A percentile compares a stretch with the other conserved stretches of the same genome.
Conservation (phyloP, 1,140 invertebrate species). For the Sitodiplosis mosellana region DNA sequence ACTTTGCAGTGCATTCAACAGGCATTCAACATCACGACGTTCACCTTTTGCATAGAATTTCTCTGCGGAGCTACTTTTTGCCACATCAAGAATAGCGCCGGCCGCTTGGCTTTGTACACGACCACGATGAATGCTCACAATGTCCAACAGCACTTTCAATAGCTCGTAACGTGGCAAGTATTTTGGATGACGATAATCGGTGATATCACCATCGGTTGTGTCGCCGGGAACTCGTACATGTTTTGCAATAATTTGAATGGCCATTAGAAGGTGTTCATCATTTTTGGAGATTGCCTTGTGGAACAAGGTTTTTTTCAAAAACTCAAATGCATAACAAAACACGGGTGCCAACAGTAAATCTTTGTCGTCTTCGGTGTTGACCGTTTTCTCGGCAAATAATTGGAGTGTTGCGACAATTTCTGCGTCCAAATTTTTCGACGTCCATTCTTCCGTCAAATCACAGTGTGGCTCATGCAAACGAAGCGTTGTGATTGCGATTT, state of each 20-base stretch:
- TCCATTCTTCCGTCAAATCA: constrained; percentile 58
- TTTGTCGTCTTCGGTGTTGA: constrained; percentile 1
- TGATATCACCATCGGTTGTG: constrained; percentile 18
- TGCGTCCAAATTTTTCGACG: constrained; percentile 42
- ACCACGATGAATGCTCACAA: constrained; percentile 49
- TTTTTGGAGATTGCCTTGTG: constrained; percentile 25
- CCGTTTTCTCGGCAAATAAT: constrained; percentile 9
- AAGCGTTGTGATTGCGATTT: constrained; percentile 48
- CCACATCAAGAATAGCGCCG: constrained; percentile 57
- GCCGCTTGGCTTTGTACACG: constrained; percentile 57
- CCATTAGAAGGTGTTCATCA: constrained; percentile 37
- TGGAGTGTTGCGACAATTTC: constrained; percentile 5
- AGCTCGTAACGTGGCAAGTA: constrained; percentile 65
- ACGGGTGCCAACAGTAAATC: constrained; percentile 42
- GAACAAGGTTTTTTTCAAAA: constrained; percentile 47
- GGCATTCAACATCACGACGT: constrained; percentile 50
- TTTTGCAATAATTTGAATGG: constrained; percentile 48
- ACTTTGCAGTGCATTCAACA: constrained; percentile 60
- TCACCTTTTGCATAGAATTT: constrained; percentile 38
- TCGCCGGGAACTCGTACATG: constrained; percentile 45
- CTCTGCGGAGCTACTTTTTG: constrained; percentile 44
- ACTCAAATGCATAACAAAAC: constrained; percentile 68
- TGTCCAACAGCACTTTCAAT: constrained; percentile 57
- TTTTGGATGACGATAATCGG: constrained; percentile 44
- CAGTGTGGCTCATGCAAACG: constrained; percentile 55